phyloP scores from a whole-genome alignment of 1,140 invertebrate species.

The Thalassaphorura encarpata region DNA sequence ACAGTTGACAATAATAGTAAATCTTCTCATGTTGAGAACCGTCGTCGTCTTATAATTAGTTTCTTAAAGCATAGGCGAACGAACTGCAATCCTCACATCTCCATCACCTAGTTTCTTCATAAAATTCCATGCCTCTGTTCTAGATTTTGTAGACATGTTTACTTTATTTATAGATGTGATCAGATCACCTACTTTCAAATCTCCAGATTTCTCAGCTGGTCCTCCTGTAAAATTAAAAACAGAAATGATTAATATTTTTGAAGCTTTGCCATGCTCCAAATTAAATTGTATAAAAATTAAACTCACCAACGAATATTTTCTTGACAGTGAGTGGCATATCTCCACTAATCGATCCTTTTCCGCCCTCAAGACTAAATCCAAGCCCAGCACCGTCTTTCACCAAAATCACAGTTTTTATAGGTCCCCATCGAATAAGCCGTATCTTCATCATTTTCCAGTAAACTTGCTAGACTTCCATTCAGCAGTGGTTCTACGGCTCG shows the following conservation, averaged over 20 bases:
- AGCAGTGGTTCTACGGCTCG: conserved; percentile 26
- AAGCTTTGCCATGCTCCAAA: neutral
- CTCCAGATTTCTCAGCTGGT: conserved; percentile 75
- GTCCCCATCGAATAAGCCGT: conserved; percentile 29
- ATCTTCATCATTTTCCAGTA: conserved; percentile 30
- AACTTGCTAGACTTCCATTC: conserved; percentile 15
- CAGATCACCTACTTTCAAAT: conserved; percentile 73
- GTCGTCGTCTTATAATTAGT: too few relatives aligned
- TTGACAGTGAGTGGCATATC: conserved; percentile 77
- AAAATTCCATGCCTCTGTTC: conserved; percentile 86
- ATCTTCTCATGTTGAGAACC: too few relatives aligned
- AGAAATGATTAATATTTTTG: neutral
- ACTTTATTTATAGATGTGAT: conserved; percentile 69
- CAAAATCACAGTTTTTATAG: conserved; percentile 48
- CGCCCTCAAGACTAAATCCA: conserved; percentile 86
- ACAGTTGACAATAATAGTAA: too few relatives aligned
- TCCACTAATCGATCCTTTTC: conserved; percentile 74
- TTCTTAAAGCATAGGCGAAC: conserved; percentile 22
- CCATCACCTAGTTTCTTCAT: conserved; percentile 42
- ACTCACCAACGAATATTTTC: conserved; percentile 79
- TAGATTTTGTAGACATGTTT: conserved; percentile 67
- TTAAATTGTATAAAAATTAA: neutral
- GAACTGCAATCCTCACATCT: conserved; percentile 29
- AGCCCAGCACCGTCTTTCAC: conserved; percentile 78
- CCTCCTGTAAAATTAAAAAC: conserved; percentile 52